These are phyloP conservation scores for Acanthoscelides obtectus DNA, from an alignment of 2,888 invertebrate genomes.

Conservation along the genomic window DNA sequence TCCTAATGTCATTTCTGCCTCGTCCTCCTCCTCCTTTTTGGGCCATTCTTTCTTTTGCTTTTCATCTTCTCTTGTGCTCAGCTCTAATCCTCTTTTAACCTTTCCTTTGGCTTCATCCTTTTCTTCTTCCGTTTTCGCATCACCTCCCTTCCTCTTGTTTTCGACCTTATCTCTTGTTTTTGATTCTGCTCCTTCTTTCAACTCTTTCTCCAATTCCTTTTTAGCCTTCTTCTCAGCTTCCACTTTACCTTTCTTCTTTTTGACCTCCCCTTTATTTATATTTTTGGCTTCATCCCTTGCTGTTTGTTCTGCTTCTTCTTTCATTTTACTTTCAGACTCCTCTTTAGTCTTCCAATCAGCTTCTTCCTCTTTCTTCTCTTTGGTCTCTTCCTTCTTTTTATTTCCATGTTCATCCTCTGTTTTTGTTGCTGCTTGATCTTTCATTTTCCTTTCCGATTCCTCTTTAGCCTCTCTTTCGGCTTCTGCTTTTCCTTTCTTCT, in stretches of 20 bases:
- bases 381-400: conserved; percentile 11
- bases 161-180: conserved; percentile 11
- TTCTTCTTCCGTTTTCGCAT: conserved; percentile 23
- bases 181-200: conserved; percentile 12
- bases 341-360: conserved; percentile 6
- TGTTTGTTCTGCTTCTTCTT: conserved; percentile 12
- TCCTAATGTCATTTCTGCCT: conserved; percentile 28
- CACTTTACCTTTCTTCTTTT: conserved; percentile 14
- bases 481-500: conserved; percentile 12
- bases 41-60: no score
- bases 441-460: conserved; percentile 7
- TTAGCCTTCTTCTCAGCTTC: conserved; percentile 8
- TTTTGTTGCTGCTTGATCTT: conserved; percentile 5
- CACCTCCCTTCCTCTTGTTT: conserved; percentile 13
- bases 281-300: conserved; percentile 11
- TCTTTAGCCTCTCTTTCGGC: conserved; percentile 3
- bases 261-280: conserved; percentile 13
- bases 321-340: conserved; percentile 10
- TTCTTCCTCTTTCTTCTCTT: conserved; percentile 5
- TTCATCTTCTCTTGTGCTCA: conserved; percentile 19
- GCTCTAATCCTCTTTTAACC: conserved; percentile 25
- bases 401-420: conserved; percentile 18
- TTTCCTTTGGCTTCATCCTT: conserved; percentile 17
- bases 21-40: no score
- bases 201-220: conserved; percentile 3